A percentile compares a stretch with the other conserved stretches of the same genome.
These are phyloP conservation scores for Sycobia sp. DNA, from an alignment of 1,140 invertebrate genomes.

Conservation along the genomic window DNA sequence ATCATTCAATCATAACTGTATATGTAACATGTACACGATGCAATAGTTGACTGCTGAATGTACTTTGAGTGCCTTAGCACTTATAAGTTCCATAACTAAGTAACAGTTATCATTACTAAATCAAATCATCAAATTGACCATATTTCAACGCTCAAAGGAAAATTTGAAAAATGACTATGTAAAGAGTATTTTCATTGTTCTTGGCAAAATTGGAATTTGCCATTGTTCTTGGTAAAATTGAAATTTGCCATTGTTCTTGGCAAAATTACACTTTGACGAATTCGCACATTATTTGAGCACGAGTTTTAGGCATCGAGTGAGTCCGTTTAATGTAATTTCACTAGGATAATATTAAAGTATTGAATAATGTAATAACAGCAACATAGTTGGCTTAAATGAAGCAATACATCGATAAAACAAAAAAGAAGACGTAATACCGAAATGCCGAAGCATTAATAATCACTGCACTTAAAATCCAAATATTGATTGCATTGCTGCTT, in stretches of 20 bases:
- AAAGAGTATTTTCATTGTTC: neutral
- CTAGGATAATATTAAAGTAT: conserved; percentile 9
- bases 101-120: too few relatives aligned
- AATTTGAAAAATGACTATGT: neutral
- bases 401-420: conserved; percentile 23
- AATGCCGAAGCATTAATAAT: conserved; percentile 24
- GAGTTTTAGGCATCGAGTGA: conserved; percentile 1
- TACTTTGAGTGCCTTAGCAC: conserved; percentile 37
- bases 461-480: conserved; percentile 17
- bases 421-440: conserved; percentile 1
- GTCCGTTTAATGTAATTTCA: conserved; percentile 4
- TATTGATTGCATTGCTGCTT: conserved; percentile 20
- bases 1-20: conserved; percentile 31
- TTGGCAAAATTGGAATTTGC: too few relatives aligned
- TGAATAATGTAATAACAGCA: conserved; percentile 10
- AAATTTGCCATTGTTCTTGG: too few relatives aligned
- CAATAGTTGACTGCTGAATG: conserved; percentile 32
- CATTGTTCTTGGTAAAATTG: too few relatives aligned
- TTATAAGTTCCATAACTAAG: conserved; percentile 28
- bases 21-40: conserved; percentile 26
- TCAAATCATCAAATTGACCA: conserved; percentile 17
- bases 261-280: too few relatives aligned
- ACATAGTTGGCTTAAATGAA: conserved; percentile 23
- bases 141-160: conserved; percentile 6
- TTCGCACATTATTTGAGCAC: too few relatives aligned